These are phyloP conservation scores for Plemyria rubiginata DNA, from an alignment of 2,888 invertebrate genomes.

Conservation along the genomic window DNA sequence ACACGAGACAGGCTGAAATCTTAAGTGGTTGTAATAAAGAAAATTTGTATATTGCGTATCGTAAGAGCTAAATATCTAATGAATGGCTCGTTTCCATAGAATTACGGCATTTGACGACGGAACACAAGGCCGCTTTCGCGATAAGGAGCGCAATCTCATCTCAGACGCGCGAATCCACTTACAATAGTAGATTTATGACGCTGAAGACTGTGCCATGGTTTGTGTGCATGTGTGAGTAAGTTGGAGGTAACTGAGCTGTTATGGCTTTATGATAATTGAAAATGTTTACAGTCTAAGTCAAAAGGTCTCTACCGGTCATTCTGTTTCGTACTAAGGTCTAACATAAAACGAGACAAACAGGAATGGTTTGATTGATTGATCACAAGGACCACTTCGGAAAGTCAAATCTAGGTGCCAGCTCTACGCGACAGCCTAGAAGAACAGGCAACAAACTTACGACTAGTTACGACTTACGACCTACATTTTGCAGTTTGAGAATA, in stretches of 20 bases:
- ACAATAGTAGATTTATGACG: conserved; percentile 24
- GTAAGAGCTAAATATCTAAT: conserved; percentile 9
- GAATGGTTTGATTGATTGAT: no score
- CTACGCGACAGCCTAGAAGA: no score
- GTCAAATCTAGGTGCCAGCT: no score
- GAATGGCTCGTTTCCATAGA: conserved; percentile 35
- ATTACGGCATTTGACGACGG: conserved; percentile 5
- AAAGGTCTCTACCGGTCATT: no score
- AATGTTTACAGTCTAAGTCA: neutral
- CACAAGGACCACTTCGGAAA: no score
- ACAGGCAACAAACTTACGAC: no score
- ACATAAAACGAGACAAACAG: no score
- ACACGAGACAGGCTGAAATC: neutral
- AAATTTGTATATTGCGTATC: conserved; percentile 1
- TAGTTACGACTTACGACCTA: no score
- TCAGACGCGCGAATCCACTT: conserved; percentile 18
- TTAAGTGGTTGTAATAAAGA: neutral
- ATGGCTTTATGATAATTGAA: neutral
- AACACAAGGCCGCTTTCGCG: conserved; percentile 17
- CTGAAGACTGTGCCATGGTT: conserved; percentile 10
- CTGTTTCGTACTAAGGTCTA: no score
- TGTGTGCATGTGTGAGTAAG: neutral
- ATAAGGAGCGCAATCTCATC: conserved; percentile 25
- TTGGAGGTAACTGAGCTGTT: neutral
- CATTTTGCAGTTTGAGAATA: no score